phyloP scores from a whole-genome alignment of 2,888 invertebrate genomes.

The Tenthredo mesomela region DNA sequence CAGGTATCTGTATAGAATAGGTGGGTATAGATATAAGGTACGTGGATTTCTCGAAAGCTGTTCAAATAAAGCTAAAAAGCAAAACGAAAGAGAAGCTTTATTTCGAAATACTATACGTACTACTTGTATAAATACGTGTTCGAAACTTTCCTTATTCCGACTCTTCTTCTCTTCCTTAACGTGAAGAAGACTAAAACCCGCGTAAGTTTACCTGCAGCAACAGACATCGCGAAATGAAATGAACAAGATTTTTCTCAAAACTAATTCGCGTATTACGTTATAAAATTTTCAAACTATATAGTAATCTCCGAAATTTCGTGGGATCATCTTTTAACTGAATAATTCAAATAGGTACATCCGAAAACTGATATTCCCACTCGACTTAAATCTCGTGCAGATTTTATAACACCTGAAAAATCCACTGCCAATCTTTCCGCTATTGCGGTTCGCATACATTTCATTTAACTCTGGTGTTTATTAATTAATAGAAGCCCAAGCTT shows the following conservation, averaged over 20 bases:
- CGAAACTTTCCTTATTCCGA: not conserved
- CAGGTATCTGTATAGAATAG: not conserved
- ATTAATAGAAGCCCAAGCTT: not conserved
- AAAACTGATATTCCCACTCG: not conserved
- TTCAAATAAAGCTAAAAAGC: constrained; percentile 12
- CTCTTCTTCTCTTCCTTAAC: not conserved
- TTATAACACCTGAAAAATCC: not conserved
- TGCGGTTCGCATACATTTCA: constrained; percentile 35
- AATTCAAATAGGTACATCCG: not conserved
- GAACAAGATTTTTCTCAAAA: not conserved
- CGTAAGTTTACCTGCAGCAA: not conserved
- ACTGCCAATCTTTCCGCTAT: constrained; percentile 6
- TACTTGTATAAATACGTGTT: not conserved
- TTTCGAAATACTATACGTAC: constrained; percentile 2
- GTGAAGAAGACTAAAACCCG: not conserved
- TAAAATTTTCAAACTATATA: not conserved
- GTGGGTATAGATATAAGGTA: not conserved
- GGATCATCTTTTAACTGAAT: not conserved
- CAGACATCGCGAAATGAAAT: not conserved
- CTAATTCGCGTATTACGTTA: too few relatives aligned
- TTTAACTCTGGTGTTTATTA: constrained; percentile 38
- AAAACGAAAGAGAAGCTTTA: not conserved
- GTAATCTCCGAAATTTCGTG: not conserved
- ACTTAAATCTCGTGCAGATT: not conserved
- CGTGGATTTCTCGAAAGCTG: constrained; percentile 7